A percentile compares a stretch with the other conserved stretches of the same genome.
Evolutionary conservation across 2,888 invertebrate genomes (phyloP).

Genomic region (Junonia oenone): DNA sequence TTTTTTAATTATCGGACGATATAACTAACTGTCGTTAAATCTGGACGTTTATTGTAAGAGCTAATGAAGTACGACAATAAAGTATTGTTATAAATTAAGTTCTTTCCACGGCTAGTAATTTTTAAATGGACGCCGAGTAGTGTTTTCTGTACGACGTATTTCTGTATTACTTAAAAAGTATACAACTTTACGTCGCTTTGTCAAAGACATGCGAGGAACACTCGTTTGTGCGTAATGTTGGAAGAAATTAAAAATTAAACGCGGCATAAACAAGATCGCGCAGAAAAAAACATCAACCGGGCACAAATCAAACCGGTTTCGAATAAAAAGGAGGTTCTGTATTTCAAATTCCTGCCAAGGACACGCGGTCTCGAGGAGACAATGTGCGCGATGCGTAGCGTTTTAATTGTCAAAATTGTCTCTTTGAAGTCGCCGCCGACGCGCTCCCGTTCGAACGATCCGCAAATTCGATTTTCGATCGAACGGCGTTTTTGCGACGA

Average conservation of each 20-base stretch:
- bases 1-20: conserved; percentile 11
- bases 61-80: neutral
- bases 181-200: neutral
- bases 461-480: conserved; percentile 44
- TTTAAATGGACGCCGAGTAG: neutral
- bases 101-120: neutral
- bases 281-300: conserved; percentile 32
- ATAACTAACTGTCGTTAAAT: conserved; percentile 12
- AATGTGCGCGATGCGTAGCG: conserved; percentile 63
- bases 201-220: neutral
- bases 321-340: conserved; percentile 45
- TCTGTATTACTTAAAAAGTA: neutral
- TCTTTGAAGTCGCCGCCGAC: conserved; percentile 60
- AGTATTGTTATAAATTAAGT: neutral
- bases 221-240: conserved; percentile 4
- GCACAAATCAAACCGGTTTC: conserved; percentile 60
- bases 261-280: conserved; percentile 36
- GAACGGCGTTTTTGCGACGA: conserved; percentile 32
- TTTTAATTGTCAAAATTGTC: conserved; percentile 76
- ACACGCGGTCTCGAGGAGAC: conserved; percentile 51
- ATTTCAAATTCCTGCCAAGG: conserved; percentile 70
- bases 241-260: conserved; percentile 40
- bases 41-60: neutral
- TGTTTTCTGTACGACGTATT: neutral
- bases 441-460: conserved; percentile 37